Evolutionary conservation across 2,113 vertebrate genomes (phyloP).

Genomic region (Catharus bicknelli): DNA sequence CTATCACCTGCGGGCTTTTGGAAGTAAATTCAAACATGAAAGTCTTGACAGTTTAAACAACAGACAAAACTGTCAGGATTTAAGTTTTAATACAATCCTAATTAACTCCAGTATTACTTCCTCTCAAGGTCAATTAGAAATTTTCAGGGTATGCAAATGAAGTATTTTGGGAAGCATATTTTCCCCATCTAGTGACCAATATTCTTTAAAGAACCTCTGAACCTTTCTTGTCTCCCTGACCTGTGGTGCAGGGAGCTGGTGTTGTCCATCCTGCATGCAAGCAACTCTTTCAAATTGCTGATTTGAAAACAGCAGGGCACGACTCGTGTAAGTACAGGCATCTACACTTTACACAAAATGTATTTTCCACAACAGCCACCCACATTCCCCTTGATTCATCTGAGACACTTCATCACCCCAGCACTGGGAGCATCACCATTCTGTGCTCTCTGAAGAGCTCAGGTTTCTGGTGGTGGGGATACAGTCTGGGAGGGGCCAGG

Average conservation of each 20-base stretch:
- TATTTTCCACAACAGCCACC: neutral
- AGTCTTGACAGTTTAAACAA: neutral
- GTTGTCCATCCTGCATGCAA: neutral
- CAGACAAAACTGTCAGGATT: neutral
- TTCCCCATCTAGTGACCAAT: neutral
- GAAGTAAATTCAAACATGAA: neutral
- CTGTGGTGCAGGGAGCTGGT: accelerated
- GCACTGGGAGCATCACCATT: neutral
- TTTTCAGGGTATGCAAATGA: neutral
- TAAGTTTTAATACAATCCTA: neutral
- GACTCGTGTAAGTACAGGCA: neutral
- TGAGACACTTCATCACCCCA: neutral
- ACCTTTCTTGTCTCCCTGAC: accelerated
- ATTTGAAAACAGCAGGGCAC: neutral
- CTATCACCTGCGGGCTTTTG: neutral
- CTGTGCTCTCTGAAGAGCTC: neutral
- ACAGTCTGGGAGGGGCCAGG: neutral
- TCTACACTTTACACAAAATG: neutral
- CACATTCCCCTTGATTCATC: neutral
- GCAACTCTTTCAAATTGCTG: neutral
- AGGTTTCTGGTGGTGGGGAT: accelerated
- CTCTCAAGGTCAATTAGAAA: neutral
- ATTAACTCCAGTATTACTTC: neutral
- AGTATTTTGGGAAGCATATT: neutral
- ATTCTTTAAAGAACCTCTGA: neutral